Evolutionary conservation across 2,888 invertebrate species (phyloP).

Genomic region (Tinea pellionella): DNA sequence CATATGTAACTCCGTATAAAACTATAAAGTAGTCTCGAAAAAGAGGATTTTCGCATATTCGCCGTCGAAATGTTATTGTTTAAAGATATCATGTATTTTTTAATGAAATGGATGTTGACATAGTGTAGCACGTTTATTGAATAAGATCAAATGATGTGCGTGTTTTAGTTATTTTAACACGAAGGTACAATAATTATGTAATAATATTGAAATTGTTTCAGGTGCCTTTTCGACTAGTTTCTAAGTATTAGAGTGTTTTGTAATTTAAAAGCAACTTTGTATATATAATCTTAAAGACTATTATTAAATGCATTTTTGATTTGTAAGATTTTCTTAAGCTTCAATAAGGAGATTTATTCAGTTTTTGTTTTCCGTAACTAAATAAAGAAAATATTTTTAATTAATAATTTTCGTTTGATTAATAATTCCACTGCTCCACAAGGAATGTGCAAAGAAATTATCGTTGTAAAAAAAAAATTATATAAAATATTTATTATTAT

Average conservation of each 20-base stretch:
- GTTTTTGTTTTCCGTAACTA: slow-evolving; percentile 6
- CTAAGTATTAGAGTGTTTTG: slow-evolving; percentile 28
- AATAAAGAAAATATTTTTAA: slow-evolving; percentile 6
- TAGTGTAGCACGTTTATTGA: too few relatives aligned
- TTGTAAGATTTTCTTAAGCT: slow-evolving; percentile 43
- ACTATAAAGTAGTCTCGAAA: too few relatives aligned
- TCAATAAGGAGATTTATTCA: not conserved
- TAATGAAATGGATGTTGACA: slow-evolving; percentile 16
- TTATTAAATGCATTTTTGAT: slow-evolving; percentile 63
- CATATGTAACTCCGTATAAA: too few relatives aligned
- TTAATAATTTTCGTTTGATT: not conserved
- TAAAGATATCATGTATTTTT: slow-evolving; percentile 21
- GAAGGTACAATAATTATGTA: not conserved
- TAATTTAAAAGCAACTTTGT: slow-evolving; percentile 50
- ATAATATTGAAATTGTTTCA: slow-evolving; percentile 19
- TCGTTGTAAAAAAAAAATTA: too few relatives aligned
- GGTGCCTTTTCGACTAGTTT: slow-evolving; percentile 44
- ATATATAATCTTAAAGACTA: slow-evolving; percentile 62
- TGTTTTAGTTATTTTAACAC: too few relatives aligned
- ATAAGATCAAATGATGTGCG: too few relatives aligned
- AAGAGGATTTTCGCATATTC: too few relatives aligned
- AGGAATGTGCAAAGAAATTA: too few relatives aligned
- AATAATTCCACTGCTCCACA: too few relatives aligned
- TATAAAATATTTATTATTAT: too few relatives aligned
- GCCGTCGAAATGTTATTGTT: slow-evolving; percentile 25